phyloP scores from a whole-genome alignment of 2,113 vertebrate genomes.

The Procavia capensis region DNA sequence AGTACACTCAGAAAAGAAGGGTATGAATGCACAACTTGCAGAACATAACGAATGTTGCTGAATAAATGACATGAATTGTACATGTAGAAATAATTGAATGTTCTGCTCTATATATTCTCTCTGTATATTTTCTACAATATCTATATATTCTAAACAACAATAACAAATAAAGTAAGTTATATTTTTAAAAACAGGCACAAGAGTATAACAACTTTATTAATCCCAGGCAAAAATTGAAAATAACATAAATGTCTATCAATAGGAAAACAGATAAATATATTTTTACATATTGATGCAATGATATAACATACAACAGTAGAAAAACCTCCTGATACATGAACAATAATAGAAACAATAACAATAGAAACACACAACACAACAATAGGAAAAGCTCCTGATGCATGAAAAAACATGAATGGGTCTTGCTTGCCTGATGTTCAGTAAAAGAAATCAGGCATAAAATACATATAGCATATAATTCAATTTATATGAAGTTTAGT shows the following conservation, averaged over 20 bases:
- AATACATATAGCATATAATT: neutral
- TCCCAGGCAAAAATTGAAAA: neutral
- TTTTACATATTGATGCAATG: neutral
- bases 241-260: neutral
- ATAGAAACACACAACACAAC: too few relatives aligned
- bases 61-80: too few relatives aligned
- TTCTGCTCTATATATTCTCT: neutral
- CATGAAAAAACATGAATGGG: neutral
- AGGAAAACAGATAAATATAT: neutral
- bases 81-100: neutral
- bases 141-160: neutral
- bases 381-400: neutral
- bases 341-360: too few relatives aligned
- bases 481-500: neutral
- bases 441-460: neutral
- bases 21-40: neutral
- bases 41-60: neutral
- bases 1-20: neutral
- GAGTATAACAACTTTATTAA: neutral
- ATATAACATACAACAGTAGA: neutral
- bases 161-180: neutral
- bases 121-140: too few relatives aligned
- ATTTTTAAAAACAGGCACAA: neutral
- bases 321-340: neutral
- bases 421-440: neutral